phyloP scores from a whole-genome alignment of 2,888 invertebrate species.

The Mimumesa dahlbomi region DNA sequence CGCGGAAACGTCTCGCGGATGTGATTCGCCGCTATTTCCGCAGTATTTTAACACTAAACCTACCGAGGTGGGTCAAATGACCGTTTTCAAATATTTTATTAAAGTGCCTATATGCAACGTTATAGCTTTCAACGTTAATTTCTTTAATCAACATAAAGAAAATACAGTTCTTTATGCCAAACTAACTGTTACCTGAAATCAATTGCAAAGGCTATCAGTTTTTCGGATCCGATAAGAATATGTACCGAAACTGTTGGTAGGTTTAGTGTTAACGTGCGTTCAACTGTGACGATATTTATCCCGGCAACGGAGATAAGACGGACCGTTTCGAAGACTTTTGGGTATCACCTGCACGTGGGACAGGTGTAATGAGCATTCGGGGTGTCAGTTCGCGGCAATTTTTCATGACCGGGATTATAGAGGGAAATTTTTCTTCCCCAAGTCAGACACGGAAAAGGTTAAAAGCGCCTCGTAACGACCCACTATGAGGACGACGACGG shows the following conservation, averaged over 20 bases:
- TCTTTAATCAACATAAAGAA: no score
- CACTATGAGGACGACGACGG: slow-evolving; percentile 7
- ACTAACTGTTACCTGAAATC: no score
- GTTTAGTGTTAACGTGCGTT: neutral
- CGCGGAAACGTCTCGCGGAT: neutral
- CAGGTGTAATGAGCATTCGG: slow-evolving; percentile 4
- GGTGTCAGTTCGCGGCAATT: neutral
- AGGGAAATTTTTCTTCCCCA: slow-evolving; percentile 16
- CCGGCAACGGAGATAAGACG: no score
- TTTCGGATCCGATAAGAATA: no score
- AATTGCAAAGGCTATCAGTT: no score
- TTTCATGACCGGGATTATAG: slow-evolving; percentile 16
- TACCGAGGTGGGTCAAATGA: no score
- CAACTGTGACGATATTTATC: neutral
- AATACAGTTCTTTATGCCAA: no score
- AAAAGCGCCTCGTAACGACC: slow-evolving; percentile 41
- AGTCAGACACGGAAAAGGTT: slow-evolving; percentile 19
- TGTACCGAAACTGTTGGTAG: no score
- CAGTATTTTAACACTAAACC: neutral
- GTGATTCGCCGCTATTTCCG: neutral
- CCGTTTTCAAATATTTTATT: no score
- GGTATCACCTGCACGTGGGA: neutral
- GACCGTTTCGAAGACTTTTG: no score
- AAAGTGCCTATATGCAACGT: no score
- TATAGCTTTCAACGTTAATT: no score